phyloP scores from a whole-genome alignment of 1,140 invertebrate genomes.

The Condylostylus longicornis region DNA sequence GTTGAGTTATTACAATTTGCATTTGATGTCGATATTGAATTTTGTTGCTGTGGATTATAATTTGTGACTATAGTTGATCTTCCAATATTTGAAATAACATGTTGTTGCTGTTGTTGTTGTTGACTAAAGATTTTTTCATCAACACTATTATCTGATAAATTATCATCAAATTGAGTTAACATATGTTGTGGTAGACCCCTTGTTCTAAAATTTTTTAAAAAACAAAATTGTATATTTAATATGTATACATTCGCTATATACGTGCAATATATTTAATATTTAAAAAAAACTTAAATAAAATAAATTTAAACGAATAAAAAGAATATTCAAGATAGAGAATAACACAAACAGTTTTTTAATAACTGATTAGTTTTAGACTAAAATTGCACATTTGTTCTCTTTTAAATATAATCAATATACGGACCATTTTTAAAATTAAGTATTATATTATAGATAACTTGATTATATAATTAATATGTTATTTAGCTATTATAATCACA shows the following conservation, averaged over 20 bases:
- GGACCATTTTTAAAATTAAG: no score
- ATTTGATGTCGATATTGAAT: no score
- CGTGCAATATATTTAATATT: background rate
- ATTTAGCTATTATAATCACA: no score
- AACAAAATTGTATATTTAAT: background rate
- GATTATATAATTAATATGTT: no score
- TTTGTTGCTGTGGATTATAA: no score
- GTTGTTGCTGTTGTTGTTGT: background rate
- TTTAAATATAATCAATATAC: no score
- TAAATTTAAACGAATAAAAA: background rate
- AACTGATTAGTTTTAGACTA: no score
- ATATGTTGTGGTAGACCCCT: slow-evolving; percentile 18
- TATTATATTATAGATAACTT: no score
- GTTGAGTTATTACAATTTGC: no score
- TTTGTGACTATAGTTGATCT: no score
- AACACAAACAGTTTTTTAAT: no score
- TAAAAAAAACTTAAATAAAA: slow-evolving; percentile 1
- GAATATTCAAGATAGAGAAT: background rate
- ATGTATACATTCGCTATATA: background rate
- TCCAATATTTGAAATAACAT: background rate
- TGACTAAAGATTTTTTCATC: slow-evolving; percentile 7
- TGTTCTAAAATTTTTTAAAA: slow-evolving; percentile 9
- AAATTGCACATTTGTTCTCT: no score
- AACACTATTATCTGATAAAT: slow-evolving; percentile 16
- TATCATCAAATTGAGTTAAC: slow-evolving; percentile 19